Percentiles rank a stretch among this genome's conserved stretches.
phyloP scores from a whole-genome alignment of 2,888 invertebrate species.

The Gerris lacustris region DNA sequence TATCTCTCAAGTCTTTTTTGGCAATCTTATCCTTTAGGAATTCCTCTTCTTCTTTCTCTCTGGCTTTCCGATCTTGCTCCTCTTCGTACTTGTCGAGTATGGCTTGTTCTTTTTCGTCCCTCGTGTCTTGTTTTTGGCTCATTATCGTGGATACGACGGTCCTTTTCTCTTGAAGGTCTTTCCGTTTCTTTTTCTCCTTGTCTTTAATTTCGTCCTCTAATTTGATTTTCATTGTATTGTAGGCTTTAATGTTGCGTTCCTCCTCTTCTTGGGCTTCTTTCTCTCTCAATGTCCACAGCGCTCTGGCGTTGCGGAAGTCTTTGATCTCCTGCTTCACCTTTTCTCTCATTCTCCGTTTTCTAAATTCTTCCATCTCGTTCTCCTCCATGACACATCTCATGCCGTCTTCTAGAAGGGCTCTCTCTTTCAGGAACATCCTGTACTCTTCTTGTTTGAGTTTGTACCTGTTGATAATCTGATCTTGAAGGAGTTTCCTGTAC shows the following conservation, averaged over 20 bases:
- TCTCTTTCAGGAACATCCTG: neutral
- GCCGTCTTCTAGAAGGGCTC: neutral
- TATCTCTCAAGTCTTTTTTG: neutral
- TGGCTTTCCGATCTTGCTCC: neutral
- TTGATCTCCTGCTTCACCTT: neutral
- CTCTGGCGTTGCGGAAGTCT: neutral
- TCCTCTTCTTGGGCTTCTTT: neutral
- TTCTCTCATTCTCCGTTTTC: neutral
- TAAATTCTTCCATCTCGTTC: neutral
- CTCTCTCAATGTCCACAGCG: neutral
- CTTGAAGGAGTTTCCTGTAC: neutral
- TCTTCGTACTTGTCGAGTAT: neutral
- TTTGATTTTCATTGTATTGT: no score
- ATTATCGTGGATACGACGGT: no score
- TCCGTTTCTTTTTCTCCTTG: no score
- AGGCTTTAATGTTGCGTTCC: neutral
- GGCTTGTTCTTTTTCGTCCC: neutral
- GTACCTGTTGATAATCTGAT: neutral
- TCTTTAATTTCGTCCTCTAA: no score
- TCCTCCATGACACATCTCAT: neutral
- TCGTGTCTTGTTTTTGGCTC: no score
- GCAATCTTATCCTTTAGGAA: neutral
- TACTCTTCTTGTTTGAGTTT: neutral
- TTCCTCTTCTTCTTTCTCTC: neutral
- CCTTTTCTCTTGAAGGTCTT: no score